Evolutionary conservation across 2,113 vertebrate genomes (phyloP).

Genomic region (Engraulis encrasicolus): DNA sequence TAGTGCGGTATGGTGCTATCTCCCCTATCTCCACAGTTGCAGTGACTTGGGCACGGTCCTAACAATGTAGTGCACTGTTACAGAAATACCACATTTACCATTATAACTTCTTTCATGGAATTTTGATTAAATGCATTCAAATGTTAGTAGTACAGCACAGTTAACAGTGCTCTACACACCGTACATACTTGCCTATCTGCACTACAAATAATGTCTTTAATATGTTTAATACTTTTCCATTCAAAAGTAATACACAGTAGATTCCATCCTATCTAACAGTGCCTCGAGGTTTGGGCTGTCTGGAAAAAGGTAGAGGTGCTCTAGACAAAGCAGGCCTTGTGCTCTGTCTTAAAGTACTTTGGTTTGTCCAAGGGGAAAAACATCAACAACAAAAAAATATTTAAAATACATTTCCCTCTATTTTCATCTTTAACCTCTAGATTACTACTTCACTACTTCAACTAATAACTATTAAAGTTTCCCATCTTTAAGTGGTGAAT

Average conservation of each 20-base stretch:
- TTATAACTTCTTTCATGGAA: neutral
- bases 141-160: neutral
- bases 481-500: no score
- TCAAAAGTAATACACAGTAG: no score
- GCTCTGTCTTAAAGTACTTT: constrained; percentile 23
- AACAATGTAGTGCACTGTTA: neutral
- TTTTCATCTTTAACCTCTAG: no score
- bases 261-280: neutral
- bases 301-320: constrained; percentile 16
- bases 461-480: no score
- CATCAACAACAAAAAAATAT: no score
- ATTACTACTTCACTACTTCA: no score
- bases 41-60: neutral
- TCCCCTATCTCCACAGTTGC: neutral
- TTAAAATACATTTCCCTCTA: no score
- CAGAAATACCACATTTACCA: neutral
- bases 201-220: neutral
- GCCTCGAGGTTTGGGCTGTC: neutral
- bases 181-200: neutral
- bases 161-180: neutral
- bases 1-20: neutral
- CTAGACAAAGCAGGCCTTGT: constrained; percentile 42
- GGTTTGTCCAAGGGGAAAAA: constrained; percentile 42
- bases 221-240: neutral
- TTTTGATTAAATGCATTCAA: neutral